Percentiles rank a stretch among this genome's conserved stretches.
These are phyloP conservation scores for Onychomys leucogaster DNA, from an alignment of 2,797 vertebrate genomes.

Conservation along the genomic window DNA sequence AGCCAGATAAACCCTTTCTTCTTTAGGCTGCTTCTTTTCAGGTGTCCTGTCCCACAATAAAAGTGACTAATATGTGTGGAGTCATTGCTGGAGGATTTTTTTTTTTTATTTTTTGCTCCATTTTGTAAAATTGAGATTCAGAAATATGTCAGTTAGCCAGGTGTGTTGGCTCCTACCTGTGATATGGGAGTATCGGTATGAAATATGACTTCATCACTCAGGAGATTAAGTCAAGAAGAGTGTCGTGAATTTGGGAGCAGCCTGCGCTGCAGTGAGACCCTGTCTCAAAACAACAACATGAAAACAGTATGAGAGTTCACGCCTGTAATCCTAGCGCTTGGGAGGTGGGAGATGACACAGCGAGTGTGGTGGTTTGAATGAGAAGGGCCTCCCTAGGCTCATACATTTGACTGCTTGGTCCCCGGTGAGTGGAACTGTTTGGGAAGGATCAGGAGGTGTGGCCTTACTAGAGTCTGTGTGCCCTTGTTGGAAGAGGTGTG, in stretches of 20 bases:
- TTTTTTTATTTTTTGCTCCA: not conserved
- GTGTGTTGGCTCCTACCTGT: not conserved
- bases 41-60: not conserved
- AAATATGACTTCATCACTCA: not conserved
- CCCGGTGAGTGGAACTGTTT: not conserved
- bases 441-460: not conserved
- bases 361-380: not conserved
- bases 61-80: not conserved
- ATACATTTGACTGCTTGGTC: not conserved
- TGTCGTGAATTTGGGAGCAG: not conserved
- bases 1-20: not conserved
- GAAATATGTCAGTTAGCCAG: not conserved
- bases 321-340: not conserved
- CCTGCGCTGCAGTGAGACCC: not conserved
- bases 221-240: not conserved
- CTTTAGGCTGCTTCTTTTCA: not conserved
- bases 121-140: not conserved
- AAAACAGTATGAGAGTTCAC: not conserved
- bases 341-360: not conserved
- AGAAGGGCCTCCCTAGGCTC: not conserved
- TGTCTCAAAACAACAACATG: not conserved
- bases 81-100: not conserved
- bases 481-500: not conserved
- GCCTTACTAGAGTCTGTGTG: not conserved
- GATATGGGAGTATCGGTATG: not conserved